Conservation (phyloP, 2,888 invertebrate genomes). For the Horisme vitalbata region DNA sequence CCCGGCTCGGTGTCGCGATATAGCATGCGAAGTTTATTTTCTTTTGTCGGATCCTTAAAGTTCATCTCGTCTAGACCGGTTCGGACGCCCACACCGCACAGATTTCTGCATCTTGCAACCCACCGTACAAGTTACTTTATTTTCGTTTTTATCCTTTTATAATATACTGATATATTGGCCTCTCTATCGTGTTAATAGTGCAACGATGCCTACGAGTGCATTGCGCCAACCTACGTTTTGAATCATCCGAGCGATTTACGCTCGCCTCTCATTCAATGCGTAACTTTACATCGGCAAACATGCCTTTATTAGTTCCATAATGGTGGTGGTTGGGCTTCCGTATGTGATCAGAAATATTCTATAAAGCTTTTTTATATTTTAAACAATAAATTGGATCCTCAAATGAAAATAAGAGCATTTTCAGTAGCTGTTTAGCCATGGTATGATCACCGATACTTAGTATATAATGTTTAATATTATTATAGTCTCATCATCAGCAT, state of each 20-base stretch:
- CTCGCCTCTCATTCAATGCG: constrained; percentile 13
- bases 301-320: constrained; percentile 9
- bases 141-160: constrained; percentile 76
- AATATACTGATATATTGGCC: constrained; percentile 68
- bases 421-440: no score
- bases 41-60: constrained; percentile 76
- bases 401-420: no score
- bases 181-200: constrained; percentile 63
- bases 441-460: no score
- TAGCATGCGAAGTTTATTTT: constrained; percentile 64
- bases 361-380: no score
- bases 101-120: constrained; percentile 81
- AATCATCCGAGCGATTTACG: no score
- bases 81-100: constrained; percentile 70
- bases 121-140: constrained; percentile 77
- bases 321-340: neutral
- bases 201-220: constrained; percentile 61
- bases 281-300: constrained; percentile 10
- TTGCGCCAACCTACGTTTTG: constrained; percentile 46
- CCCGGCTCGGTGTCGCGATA: constrained; percentile 65
- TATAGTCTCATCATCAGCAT: no score
- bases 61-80: constrained; percentile 82
- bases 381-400: no score
- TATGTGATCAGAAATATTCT: no score
- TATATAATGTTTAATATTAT: no score